Evolutionary conservation across 2,888 invertebrate genomes (phyloP).

Genomic region (Spisula subtruncata): DNA sequence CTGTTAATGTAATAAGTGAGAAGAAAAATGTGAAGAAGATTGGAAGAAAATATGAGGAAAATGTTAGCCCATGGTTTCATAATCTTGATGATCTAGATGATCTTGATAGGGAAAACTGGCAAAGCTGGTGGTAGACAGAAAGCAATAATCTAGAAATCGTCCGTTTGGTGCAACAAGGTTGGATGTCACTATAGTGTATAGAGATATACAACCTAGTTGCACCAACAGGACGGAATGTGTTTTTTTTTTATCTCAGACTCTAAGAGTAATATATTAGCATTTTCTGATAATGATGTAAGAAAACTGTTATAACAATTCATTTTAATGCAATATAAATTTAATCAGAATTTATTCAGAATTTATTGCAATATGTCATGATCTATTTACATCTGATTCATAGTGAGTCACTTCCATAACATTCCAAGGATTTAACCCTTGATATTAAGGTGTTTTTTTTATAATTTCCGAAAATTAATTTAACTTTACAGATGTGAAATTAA

Average conservation of each 20-base stretch:
- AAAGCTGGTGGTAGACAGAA: not conserved
- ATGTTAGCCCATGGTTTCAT: not conserved
- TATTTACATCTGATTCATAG: too few species aligned
- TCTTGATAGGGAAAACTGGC: not conserved
- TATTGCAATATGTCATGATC: not conserved
- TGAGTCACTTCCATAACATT: too few species aligned
- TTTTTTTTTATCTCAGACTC: not conserved
- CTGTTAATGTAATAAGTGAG: slow-evolving; percentile 20
- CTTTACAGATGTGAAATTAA: not conserved
- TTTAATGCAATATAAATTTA: not conserved
- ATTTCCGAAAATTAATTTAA: too few species aligned
- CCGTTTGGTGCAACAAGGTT: too few species aligned
- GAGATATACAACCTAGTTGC: too few species aligned
- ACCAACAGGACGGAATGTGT: too few species aligned
- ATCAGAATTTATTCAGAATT: not conserved
- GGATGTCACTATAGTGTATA: too few species aligned
- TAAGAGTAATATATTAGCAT: not conserved
- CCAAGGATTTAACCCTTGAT: too few species aligned
- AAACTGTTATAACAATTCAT: not conserved
- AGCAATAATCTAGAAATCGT: not conserved
- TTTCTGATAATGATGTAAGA: not conserved
- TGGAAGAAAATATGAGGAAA: too few species aligned
- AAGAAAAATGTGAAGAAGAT: too few species aligned
- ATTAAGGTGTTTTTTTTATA: too few species aligned
- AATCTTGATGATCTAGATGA: not conserved